These are phyloP conservation scores for silkworm (Bombyx mori) DNA, from an alignment of 1,140 invertebrate genomes.

Conservation along the genomic window ASM3026992v2 NC_085110.1:12388501-12389000, in stretches of 20 bases:
- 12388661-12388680: too few species aligned
- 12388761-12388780: conserved; percentile 21
- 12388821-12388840: conserved; percentile 67
- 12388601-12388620: conserved; percentile 26
- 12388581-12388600: conserved; percentile 51
- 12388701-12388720: too few species aligned
- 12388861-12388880: conserved; percentile 70
- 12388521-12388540: conserved; percentile 28
- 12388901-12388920: conserved; percentile 1
- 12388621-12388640: conserved; percentile 11
- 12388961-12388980: conserved; percentile 15
- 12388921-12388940: conserved; percentile 33
- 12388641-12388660: too few species aligned
- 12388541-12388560: conserved; percentile 40
- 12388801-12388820: conserved; percentile 70
- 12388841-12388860: conserved; percentile 65
- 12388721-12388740: conserved; percentile 18
- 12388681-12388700: too few species aligned
- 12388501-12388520: conserved; percentile 16
- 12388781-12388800: conserved; percentile 66
- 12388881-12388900: conserved; percentile 67
- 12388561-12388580: conserved; percentile 67
- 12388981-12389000: conserved; percentile 8
- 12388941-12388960: conserved; percentile 29
- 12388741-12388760: conserved; percentile 33